Evolutionary conservation across 1,140 invertebrate species (phyloP), one percentile per base, ranked within the genome.

Genomic region (Sitobion miscanthi): DNA sequence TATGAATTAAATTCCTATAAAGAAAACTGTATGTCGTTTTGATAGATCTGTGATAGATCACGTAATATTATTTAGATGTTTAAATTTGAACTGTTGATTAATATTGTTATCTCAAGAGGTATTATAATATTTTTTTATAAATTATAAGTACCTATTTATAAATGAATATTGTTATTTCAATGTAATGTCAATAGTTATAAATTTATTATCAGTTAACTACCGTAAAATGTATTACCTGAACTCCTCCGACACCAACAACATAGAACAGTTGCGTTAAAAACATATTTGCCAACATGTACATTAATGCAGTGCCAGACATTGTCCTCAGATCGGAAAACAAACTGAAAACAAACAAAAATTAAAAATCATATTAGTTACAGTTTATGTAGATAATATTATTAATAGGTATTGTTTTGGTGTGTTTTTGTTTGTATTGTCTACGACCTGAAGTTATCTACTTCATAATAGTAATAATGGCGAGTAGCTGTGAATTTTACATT

Each of bases 231-330:
- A 95, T 95, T 95, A 97, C 96, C 95, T 96, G 96, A 94, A 97
- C 96, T 49, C 96, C 96, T 69, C 96, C 96, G n/a, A 97, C 96
- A 62, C 96, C 96, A 42, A 97, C 95, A 92, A 97, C 96, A 95
- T 96, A 97, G n/a, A 97, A 95, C 47, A 97, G 95, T 94, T 97
- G 96, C 35, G 96, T 96, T 96, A 97, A 96, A 95, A 97, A 97
- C 30, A 97, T 95, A 25, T 96, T 96, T 87, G 96, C 96, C 94
- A 97, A 95, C 90, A 97, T 95, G 95, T 97, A 97, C 96, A 97
- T 96, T 94, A 97, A 95, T 9, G 96, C 96, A 52, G 96, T 97
- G 82, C 97, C 97, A 42, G 96, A 96, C 93, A 97, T 95, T 94
- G 96, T 97, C 88, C 96, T 95, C 92, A 97, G 95, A 94, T 97